phyloP scores from a whole-genome alignment of 2,888 invertebrate genomes.

The Rhagium mordax region DNA sequence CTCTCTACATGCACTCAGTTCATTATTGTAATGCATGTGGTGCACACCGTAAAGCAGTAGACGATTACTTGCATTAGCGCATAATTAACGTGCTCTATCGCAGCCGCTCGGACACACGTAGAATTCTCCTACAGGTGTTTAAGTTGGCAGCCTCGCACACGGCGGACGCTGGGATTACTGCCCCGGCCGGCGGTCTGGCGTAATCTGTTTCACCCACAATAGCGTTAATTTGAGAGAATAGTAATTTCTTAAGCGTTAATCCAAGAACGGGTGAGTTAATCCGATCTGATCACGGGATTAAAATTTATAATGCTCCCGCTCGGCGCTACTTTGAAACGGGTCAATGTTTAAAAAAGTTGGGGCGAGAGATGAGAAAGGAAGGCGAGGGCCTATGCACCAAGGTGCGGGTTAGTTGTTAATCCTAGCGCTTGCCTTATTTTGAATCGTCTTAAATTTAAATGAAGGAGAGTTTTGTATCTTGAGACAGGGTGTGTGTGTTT shows the following conservation, averaged over 20 bases:
- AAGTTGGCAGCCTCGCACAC: conserved; percentile 9
- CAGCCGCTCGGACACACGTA: neutral
- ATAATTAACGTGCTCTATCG: neutral
- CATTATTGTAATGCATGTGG: neutral
- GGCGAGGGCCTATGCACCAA: neutral
- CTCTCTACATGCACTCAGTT: neutral
- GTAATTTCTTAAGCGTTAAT: conserved; percentile 34
- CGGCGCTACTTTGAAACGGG: neutral
- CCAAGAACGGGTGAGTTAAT: conserved; percentile 31
- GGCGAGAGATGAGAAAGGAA: neutral
- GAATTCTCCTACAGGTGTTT: conserved; percentile 25
- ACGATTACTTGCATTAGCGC: conserved; percentile 1
- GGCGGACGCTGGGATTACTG: neutral
- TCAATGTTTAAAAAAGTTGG: conserved; percentile 13
- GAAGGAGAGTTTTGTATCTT: no score
- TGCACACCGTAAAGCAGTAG: neutral
- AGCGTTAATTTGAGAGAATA: conserved; percentile 30
- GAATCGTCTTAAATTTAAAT: no score
- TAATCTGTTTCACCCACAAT: conserved; percentile 24
- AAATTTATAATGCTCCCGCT: conserved; percentile 14
- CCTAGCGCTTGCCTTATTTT: no score
- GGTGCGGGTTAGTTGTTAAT: no score
- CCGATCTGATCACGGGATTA: conserved; percentile 28
- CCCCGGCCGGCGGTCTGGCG: conserved; percentile 1
- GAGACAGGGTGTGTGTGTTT: no score